phyloP scores from a whole-genome alignment of 2,888 invertebrate species.

The Euzetes globulus region DNA sequence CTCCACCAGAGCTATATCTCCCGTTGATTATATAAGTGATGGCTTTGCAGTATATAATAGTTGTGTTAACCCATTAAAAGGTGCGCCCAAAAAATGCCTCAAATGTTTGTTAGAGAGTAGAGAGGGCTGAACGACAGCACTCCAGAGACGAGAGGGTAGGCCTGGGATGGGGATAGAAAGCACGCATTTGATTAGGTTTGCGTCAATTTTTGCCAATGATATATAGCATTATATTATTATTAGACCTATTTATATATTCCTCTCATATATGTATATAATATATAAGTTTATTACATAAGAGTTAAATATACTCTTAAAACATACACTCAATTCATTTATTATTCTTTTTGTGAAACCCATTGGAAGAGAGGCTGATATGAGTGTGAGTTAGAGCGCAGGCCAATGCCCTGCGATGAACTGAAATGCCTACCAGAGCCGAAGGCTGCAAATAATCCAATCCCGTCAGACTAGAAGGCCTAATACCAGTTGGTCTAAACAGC shows the following conservation, averaged over 20 bases:
- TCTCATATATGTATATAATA: neutral
- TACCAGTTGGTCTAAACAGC: conserved; percentile 23
- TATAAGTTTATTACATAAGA: neutral
- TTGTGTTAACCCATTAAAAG: conserved; percentile 21
- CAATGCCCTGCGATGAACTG: conserved; percentile 27
- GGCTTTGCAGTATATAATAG: conserved; percentile 16
- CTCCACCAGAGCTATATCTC: conserved; percentile 8
- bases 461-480: conserved; percentile 25
- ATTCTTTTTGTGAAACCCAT: conserved; percentile 17
- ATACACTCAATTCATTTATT: conserved; percentile 18
- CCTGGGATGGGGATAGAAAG: neutral
- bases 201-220: conserved; percentile 28
- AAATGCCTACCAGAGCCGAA: conserved; percentile 24
- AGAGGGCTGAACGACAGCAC: neutral
- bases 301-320: conserved; percentile 25
- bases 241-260: conserved; percentile 19
- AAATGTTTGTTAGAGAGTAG: neutral
- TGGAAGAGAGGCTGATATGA: conserved; percentile 13
- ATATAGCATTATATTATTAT: conserved; percentile 25
- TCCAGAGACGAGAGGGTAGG: neutral
- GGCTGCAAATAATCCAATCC: conserved; percentile 18
- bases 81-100: conserved; percentile 21
- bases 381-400: neutral
- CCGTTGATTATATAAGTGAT: conserved; percentile 29
- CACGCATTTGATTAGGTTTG: conserved; percentile 23